Base-by-base conservation (phyloP, 2,888 invertebrate species). In the Elmis aenea region DNA sequence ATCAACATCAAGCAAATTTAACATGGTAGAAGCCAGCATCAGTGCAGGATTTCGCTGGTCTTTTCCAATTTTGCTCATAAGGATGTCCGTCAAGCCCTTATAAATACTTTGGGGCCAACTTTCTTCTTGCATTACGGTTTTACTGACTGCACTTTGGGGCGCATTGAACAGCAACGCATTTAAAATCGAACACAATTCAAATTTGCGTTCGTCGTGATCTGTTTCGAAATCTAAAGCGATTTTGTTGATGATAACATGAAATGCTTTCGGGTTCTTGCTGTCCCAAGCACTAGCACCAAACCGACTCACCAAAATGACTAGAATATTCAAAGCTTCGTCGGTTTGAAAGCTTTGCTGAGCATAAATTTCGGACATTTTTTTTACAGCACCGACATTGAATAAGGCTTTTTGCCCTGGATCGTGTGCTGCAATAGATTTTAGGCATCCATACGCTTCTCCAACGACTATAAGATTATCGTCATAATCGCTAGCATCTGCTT, bases 41-140 rank as follows among this genome's bases (percentile, higher is more conserved):
- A 95, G 67, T 0, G 92, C 88, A 8, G 92, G 90, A 64, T 93
- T 91, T 51, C 94, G 76, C 68, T 93, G 93, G 49, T 81, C 81
- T 55, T 89, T 86, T 0, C 85, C 85, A 55, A 91, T 85, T 69
- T 88, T 89, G 52, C 89, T 90, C 40, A 83, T 81, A 4, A 93
- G 72, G 54, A 93, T 88, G 55, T 92, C 90, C 55, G 75, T 77
- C 10, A 92, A 71, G 1, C 85, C 90, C 68, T 84, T 86, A 64
- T 85, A 83, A 42, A 92, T 76, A 61, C 85, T 85, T 45, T 75
- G 72, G 0, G 87, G 85, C 91, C 91, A 91, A 9, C 81, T 79
- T 67, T 87, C 87, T 26, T 81, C 83, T 3, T 5, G 2, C 23
- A 75, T 67, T 2, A 81, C 73, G 5, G 79, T 75, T 13, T 78